Base-by-base conservation (phyloP, 2,113 vertebrate species). In the Ondatra zibethicus region DNA sequence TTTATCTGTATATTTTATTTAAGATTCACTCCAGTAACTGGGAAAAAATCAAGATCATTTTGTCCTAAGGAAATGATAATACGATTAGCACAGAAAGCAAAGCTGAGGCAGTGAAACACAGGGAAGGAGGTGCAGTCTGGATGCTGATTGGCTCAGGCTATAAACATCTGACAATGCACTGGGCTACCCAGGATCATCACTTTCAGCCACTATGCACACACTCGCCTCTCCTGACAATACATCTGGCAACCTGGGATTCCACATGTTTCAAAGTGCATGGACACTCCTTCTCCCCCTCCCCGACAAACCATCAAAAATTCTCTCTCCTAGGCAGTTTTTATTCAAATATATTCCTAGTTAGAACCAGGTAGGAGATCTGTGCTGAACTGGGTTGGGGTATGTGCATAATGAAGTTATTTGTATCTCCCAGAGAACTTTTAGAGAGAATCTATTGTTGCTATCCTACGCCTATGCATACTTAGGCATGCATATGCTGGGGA, bases 41-140 rank as follows among this genome's bases (percentile, higher is more conserved):
- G 14, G 27, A 78, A 68, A 76, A 36, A 39, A 3, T 21, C 16
- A 93, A 52, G 42, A 86, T 82, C 25, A 55, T 89, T 92, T 85
- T 90, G 39, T 87, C 27, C n/a, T 88, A 91, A 92, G 88, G 9
- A 80, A 73, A 86, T 86, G 65, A 88, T 25, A 88, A 55, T 76
- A 80, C 27, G 90, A 47, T 72, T 76, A 92, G 85, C 58, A 65
- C 36, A 88, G 45, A 50, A 68, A 52, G 33, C 29, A 50, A 36
- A 66, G 63, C 39, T 13, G 84, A 86, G 61, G 16, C 17, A 31
- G 42, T 6, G 39, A 33, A 86, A 9, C 7, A 31, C 16, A 47
- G 4, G 39, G 42, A 50, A 50, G 29, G 0, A 66, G 31, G 13
- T 1, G 63, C 5, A 86, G 12, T 31, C 63, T 0, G 0, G 29